A percentile compares a stretch with the other conserved stretches of the same genome.
Evolutionary conservation across 2,797 vertebrate species (phyloP).

Genomic region (Toxotes lorentzi): DNA sequence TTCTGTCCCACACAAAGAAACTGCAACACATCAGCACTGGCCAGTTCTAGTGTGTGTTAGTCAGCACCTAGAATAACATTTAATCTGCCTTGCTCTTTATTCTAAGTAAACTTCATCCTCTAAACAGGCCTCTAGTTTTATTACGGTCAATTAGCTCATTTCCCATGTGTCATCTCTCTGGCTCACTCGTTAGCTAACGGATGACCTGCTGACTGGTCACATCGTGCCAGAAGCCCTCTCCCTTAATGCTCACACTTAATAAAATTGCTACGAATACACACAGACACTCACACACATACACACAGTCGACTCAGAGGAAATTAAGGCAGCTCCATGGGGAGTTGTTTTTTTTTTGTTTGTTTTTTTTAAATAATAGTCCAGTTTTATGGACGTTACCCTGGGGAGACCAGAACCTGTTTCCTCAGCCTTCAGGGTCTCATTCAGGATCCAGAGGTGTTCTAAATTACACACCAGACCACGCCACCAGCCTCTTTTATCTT

Average conservation of each 20-base stretch:
- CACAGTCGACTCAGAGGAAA: conserved; percentile 55
- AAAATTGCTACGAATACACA: conserved; percentile 34
- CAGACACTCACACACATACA: conserved; percentile 4
- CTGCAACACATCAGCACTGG: background rate
- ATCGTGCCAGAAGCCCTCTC: conserved; percentile 23
- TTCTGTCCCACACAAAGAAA: conserved; percentile 13
- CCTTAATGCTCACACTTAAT: conserved; percentile 51
- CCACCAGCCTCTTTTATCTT: conserved; percentile 35
- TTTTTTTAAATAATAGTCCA: conserved; percentile 30
- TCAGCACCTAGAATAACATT: conserved; percentile 56
- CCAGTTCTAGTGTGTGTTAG: background rate
- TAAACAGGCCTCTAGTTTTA: conserved; percentile 50
- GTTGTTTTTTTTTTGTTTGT: too few species aligned
- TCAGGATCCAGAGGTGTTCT: conserved; percentile 36
- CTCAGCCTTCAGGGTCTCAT: conserved; percentile 48
- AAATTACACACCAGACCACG: conserved; percentile 26
- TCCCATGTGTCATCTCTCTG: conserved; percentile 68
- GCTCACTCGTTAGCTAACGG: conserved; percentile 30
- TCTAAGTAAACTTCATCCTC: conserved; percentile 40
- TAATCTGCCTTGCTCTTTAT: conserved; percentile 28
- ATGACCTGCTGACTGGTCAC: conserved; percentile 44
- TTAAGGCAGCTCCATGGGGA: conserved; percentile 42
- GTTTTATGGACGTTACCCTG: conserved; percentile 55
- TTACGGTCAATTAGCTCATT: conserved; percentile 70
- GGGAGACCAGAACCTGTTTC: conserved; percentile 50